Percentiles rank a stretch among this genome's conserved stretches.
These are phyloP conservation scores for Drosophila colorata DNA, from an alignment of 2,888 invertebrate genomes.

Conservation along the genomic window DNA sequence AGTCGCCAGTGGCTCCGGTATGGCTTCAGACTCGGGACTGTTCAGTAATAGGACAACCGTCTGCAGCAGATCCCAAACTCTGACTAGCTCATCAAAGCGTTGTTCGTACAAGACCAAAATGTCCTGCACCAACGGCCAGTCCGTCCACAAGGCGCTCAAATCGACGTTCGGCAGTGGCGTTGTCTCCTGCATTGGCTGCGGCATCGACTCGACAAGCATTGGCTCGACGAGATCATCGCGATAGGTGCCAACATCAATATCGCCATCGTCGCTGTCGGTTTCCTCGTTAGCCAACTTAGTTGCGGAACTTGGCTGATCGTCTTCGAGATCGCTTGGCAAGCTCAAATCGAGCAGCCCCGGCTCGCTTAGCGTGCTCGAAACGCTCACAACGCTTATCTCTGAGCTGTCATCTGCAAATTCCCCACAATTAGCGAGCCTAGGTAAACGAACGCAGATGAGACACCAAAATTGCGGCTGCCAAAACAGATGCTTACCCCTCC, in stretches of 20 bases:
- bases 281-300: background rate
- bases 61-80: background rate
- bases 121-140: background rate
- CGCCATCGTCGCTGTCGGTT: background rate
- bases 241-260: background rate
- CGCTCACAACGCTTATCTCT: background rate
- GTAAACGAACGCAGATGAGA: background rate
- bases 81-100: background rate
- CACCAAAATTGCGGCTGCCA: too few species aligned
- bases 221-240: background rate
- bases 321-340: background rate
- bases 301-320: background rate
- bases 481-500: background rate
- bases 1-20: background rate
- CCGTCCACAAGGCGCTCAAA: background rate
- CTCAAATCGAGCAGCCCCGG: background rate
- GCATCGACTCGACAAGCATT: too few species aligned
- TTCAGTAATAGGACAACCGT: background rate
- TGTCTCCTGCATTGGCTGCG: too few species aligned
- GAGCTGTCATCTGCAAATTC: background rate
- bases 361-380: background rate
- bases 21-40: background rate
- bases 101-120: background rate
- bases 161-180: background rate
- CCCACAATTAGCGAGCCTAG: background rate